These are phyloP conservation scores for Drosophila sproati DNA, from an alignment of 1,140 invertebrate genomes.

Conservation along the genomic window DNA sequence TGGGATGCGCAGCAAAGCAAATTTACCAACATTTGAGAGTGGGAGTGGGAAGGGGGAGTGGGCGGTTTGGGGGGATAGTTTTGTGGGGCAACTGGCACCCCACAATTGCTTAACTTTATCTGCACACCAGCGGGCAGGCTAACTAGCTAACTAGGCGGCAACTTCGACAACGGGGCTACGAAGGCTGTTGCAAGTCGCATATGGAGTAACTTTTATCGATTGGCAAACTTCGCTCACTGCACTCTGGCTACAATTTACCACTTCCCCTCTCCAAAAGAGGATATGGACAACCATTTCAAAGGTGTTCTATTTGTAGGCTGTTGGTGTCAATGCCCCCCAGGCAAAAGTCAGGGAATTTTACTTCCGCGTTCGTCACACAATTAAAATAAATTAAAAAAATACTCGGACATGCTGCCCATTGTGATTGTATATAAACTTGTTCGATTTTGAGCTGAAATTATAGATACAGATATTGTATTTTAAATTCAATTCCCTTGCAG, in stretches of 20 bases:
- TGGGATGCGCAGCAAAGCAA: slow-evolving; percentile 40
- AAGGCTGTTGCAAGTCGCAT: slow-evolving; percentile 31
- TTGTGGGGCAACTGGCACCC: slow-evolving; percentile 4
- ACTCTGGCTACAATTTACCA: slow-evolving; percentile 55
- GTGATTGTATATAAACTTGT: neutral
- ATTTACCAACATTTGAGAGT: slow-evolving; percentile 46
- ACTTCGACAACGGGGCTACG: slow-evolving; percentile 10
- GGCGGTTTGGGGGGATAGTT: slow-evolving; percentile 4
- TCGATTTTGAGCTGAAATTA: neutral
- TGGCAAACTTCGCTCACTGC: slow-evolving; percentile 57
- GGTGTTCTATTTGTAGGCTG: slow-evolving; percentile 27
- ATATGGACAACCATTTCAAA: slow-evolving; percentile 8
- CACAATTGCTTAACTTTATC: slow-evolving; percentile 13
- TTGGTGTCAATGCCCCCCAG: slow-evolving; percentile 51
- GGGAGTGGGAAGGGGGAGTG: neutral
- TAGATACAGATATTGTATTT: no score
- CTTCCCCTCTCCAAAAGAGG: neutral
- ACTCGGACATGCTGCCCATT: neutral
- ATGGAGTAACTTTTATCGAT: slow-evolving; percentile 69
- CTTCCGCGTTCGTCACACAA: neutral
- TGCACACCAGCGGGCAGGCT: neutral
- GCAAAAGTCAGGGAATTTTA: neutral
- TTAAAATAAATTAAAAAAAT: neutral
- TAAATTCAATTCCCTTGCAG: neutral
- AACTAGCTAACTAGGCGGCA: slow-evolving; percentile 11